These are phyloP conservation scores for Linnaemya vulpina DNA, from an alignment of 2,888 invertebrate genomes.

Conservation along the genomic window DNA sequence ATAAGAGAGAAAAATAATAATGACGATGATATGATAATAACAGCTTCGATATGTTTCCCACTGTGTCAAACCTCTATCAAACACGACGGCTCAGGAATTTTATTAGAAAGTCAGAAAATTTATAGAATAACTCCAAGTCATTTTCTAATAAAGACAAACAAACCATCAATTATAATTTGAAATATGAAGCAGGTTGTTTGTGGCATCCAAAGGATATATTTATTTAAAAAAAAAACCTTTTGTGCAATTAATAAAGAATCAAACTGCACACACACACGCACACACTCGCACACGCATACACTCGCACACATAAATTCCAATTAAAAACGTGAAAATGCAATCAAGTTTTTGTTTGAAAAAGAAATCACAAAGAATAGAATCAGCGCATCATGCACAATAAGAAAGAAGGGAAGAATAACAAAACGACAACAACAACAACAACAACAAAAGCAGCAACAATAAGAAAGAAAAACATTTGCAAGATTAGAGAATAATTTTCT, in stretches of 20 bases:
- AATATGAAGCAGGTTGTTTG: conserved; percentile 51
- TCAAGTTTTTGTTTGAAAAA: conserved; percentile 41
- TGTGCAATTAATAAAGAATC: conserved; percentile 10
- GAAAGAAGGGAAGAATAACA: too few species aligned
- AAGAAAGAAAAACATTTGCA: conserved; percentile 61
- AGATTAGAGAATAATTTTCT: conserved; percentile 59
- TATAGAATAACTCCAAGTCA: conserved; percentile 57
- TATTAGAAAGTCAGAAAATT: conserved; percentile 28
- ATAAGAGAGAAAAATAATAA: background rate
- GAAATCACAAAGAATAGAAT: conserved; percentile 52
- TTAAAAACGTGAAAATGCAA: conserved; percentile 69
- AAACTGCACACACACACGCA: conserved; percentile 1
- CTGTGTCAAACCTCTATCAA: conserved; percentile 66
- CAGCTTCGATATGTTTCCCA: conserved; percentile 43
- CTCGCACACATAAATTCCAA: conserved; percentile 48
- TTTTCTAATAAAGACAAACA: conserved; percentile 71
- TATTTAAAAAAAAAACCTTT: conserved; percentile 12
- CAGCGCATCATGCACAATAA: conserved; percentile 61
- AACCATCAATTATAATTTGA: conserved; percentile 70
- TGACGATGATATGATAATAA: background rate
- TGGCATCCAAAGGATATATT: conserved; percentile 26
- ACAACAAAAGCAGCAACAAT: background rate
- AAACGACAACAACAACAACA: conserved; percentile 13
- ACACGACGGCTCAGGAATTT: background rate
- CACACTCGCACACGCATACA: background rate